Conservation (phyloP, 2,797 vertebrate species). For the Sciaenops ocellatus region DNA sequence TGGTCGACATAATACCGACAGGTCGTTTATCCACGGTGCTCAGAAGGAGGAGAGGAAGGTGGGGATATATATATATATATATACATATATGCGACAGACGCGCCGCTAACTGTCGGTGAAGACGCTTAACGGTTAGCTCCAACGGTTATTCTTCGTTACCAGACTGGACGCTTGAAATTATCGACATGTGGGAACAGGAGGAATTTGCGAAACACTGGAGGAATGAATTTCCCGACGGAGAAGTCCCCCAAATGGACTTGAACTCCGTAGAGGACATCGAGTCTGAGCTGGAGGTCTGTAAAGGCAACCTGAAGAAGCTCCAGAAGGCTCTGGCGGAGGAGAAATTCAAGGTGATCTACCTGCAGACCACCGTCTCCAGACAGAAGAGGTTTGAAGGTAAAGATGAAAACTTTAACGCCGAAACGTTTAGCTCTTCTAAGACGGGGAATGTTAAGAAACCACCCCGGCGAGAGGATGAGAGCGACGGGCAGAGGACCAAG, state of each 20-base stretch:
- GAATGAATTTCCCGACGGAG: conserved; percentile 91
- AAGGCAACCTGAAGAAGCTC: conserved; percentile 86
- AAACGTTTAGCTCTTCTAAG: conserved; percentile 1
- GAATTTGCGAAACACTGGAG: conserved; percentile 94
- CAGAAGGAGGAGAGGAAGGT: conserved; percentile 8
- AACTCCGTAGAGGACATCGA: conserved; percentile 88
- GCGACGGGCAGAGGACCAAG: conserved; percentile 33
- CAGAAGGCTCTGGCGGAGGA: conserved; percentile 92
- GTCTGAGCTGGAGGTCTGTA: conserved; percentile 89
- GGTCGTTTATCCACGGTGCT: not conserved
- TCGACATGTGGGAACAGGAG: conserved; percentile 90
- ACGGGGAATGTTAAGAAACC: conserved; percentile 25
- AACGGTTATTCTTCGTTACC: not conserved
- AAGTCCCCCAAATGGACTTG: conserved; percentile 88
- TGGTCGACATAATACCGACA: not conserved
- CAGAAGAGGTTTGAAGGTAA: conserved; percentile 68
- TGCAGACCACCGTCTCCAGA: conserved; percentile 89
- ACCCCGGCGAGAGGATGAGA: conserved; percentile 21
- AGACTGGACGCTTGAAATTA: not conserved
- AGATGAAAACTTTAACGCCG: conserved; percentile 72
- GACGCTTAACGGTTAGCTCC: conserved; percentile 20
- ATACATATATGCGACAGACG: conserved; percentile 22
- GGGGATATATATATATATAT: not conserved
- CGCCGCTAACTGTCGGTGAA: conserved; percentile 24
- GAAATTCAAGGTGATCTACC: conserved; percentile 94